Base-by-base conservation (phyloP, 1,140 invertebrate genomes). In the Ganaspis sp. region DNA sequence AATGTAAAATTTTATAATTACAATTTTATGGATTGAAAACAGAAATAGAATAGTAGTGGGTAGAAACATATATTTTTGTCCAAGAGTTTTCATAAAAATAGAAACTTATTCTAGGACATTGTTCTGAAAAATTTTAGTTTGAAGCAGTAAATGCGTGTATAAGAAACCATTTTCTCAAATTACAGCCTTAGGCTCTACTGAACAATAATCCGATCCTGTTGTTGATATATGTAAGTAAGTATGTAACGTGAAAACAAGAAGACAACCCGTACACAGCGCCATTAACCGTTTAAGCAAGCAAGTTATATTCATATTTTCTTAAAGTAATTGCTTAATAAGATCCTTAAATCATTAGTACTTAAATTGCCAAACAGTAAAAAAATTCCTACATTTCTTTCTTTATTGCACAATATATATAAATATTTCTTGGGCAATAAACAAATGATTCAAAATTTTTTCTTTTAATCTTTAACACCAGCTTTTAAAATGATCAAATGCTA, bases 151-250 rank as follows among this genome's bases (percentile, higher is more conserved):
- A 64, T 15, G 3, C 15, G 4, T n/a, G 12, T 64, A 15, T 29
- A 34, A n/a, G 0, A 29, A 64, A 15, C 15, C 58, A n/a, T 64
- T 58, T 11, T 29, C 23, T 29, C 23, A 29, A 64, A 15, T 29
- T 64, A 29, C 26, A 64, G 58, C 58, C 58, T 64, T 64, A 21
- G 58, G 58, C 26, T 29, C 58, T 29, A 29, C 26, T 26, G 23
- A 29, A 29, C 58, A 64, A 29, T 64, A 64, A 29, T 64, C 23
- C 12, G 58, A 64, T 64, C 58, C 58, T 64, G 58, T 29, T 64
- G 58, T 64, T 64, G 58, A 64, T 64, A 64, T 64, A 29, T 29
- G 15, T 49, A 49, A 49, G 45, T 34, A 34, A 17, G 40, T 45
- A 45, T 15, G 9, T 45, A 45, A 45, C 40, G 5, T 26, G 54